phyloP scores from a whole-genome alignment of 2,797 vertebrate genomes.

The Syngnathus rostellatus region DNA sequence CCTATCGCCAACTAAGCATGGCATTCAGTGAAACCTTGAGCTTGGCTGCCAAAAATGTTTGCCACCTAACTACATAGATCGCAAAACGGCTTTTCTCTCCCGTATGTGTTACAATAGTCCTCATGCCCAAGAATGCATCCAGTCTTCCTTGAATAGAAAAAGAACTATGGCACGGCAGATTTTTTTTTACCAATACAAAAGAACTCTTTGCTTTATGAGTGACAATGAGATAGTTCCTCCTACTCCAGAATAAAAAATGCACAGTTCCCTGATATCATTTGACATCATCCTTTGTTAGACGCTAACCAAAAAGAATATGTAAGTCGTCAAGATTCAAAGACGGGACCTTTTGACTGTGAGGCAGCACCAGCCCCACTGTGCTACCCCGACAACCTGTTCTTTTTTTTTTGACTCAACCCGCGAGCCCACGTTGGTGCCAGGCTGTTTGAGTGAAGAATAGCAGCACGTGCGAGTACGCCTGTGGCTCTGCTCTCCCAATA shows the following conservation, averaged over 20 bases:
- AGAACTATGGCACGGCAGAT: neutral
- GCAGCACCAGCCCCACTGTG: neutral
- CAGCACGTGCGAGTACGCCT: constrained; percentile 3
- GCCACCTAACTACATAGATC: neutral
- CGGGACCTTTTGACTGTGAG: neutral
- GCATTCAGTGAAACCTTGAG: neutral
- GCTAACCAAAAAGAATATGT: too few species aligned
- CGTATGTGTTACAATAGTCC: neutral
- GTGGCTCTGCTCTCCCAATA: constrained; percentile 19
- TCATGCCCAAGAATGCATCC: neutral
- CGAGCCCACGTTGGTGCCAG: constrained; percentile 12
- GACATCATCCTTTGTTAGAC: too few species aligned
- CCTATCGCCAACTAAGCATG: neutral
- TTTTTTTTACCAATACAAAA: neutral
- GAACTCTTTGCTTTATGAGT: too few species aligned
- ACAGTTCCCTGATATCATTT: too few species aligned
- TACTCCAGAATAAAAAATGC: too few species aligned
- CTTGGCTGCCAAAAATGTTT: neutral
- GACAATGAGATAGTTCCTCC: too few species aligned
- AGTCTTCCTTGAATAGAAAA: neutral
- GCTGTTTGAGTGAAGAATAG: neutral
- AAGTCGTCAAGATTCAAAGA: too few species aligned
- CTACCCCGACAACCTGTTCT: neutral
- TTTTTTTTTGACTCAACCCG: constrained; percentile 7
- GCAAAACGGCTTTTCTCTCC: neutral